Evolutionary conservation across 2,113 vertebrate genomes (phyloP).

Genomic region (Poeciliopsis turrubarensis): DNA sequence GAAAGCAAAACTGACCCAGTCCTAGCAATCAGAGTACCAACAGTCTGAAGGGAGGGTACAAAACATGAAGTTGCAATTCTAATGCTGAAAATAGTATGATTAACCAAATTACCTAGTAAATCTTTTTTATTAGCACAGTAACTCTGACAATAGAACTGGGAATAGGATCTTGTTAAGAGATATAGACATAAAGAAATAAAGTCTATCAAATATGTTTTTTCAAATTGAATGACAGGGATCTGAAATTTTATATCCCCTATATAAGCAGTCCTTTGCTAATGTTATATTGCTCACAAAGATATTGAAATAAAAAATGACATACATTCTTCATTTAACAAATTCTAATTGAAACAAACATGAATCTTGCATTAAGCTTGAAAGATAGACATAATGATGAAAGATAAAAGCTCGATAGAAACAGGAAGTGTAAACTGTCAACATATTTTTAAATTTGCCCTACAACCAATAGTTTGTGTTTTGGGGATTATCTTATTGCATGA

Average conservation of each 20-base stretch:
- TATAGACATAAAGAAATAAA: no score
- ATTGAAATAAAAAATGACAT: not conserved
- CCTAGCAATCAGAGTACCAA: no score
- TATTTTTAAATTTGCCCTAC: not conserved
- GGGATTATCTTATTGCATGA: not conserved
- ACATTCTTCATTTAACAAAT: not conserved
- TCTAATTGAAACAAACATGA: slow-evolving; percentile 1
- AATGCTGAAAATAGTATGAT: no score
- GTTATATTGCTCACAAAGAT: not conserved
- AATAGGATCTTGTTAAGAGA: no score
- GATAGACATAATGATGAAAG: not conserved
- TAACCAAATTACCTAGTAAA: no score
- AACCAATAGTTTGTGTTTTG: not conserved
- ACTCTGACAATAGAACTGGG: no score
- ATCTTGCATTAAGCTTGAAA: not conserved
- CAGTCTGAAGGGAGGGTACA: no score
- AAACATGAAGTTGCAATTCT: no score
- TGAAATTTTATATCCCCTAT: not conserved
- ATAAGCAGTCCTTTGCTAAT: not conserved
- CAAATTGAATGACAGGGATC: no score
- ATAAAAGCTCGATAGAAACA: slow-evolving; percentile 1
- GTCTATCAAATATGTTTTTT: no score
- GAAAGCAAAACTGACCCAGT: no score
- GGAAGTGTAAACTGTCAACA: not conserved
- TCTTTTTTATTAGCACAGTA: no score